Evolutionary conservation across 2,797 vertebrate genomes (phyloP).

Genomic region (Tapirus indicus): DNA sequence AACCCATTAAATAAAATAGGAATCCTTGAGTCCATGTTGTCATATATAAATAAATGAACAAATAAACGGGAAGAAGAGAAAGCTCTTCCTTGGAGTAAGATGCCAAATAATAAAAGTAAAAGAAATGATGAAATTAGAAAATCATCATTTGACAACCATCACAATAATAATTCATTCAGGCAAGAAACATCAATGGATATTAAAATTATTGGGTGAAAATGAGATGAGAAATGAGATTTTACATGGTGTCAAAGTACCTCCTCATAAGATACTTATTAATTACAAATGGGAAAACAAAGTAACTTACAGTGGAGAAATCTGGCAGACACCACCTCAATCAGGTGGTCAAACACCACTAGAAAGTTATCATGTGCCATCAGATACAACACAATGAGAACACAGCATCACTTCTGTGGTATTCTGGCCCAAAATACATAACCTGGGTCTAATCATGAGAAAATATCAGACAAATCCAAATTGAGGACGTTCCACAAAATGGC

Average conservation of each 20-base stretch:
- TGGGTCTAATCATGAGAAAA: conserved; percentile 56
- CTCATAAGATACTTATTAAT: conserved; percentile 36
- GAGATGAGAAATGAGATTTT: conserved; percentile 4
- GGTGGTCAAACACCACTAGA: background rate
- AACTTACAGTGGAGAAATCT: background rate
- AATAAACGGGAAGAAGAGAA: conserved; percentile 14
- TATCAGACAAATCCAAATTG: conserved; percentile 46
- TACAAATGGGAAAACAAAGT: conserved; percentile 17
- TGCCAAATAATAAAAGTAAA: conserved; percentile 56
- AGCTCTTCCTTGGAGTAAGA: conserved; percentile 35
- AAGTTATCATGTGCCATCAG: background rate
- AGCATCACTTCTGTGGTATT: conserved; percentile 25
- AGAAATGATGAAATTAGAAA: conserved; percentile 40
- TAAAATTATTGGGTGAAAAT: conserved; percentile 56
- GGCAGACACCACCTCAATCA: background rate
- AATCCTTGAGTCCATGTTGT: background rate
- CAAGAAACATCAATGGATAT: conserved; percentile 33
- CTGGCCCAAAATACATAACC: conserved; percentile 34
- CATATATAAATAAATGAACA: conserved; percentile 20
- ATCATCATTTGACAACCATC: background rate
- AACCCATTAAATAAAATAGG: conserved; percentile 38
- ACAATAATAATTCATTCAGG: conserved; percentile 9
- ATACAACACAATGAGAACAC: background rate
- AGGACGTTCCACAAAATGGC: conserved; percentile 53
- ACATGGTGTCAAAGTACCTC: conserved; percentile 39